Conservation (phyloP, 2,797 vertebrate species). For the Poeciliopsis infans region DNA sequence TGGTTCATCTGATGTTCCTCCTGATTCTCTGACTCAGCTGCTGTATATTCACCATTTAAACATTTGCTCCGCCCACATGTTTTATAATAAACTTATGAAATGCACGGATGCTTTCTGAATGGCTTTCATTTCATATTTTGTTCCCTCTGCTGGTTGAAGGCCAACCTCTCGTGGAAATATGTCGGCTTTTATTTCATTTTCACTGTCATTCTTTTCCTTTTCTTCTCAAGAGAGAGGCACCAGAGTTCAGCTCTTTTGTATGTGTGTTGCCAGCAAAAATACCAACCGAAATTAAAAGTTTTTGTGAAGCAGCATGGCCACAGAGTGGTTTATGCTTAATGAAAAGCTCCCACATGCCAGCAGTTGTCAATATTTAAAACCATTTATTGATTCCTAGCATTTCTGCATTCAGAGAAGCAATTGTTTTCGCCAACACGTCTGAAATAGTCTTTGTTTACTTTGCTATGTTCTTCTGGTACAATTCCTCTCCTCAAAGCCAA, state of each 20-base stretch:
- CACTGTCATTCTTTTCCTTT: neutral
- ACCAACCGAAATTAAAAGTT: neutral
- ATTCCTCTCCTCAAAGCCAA: neutral
- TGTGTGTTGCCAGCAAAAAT: neutral
- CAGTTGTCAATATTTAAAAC: neutral
- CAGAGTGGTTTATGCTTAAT: neutral
- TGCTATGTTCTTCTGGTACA: neutral
- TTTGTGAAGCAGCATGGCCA: neutral
- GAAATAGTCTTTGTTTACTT: neutral
- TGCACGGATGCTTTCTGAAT: neutral
- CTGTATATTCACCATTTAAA: neutral
- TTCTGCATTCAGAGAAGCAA: neutral
- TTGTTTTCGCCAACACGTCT: neutral
- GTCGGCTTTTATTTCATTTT: constrained; percentile 29
- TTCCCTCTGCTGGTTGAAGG: constrained; percentile 32
- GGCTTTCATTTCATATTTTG: neutral
- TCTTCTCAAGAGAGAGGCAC: neutral
- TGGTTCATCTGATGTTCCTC: neutral
- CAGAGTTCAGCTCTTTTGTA: neutral
- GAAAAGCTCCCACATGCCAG: neutral
- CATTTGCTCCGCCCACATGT: neutral
- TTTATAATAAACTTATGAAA: neutral
- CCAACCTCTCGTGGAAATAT: constrained; percentile 9
- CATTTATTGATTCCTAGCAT: neutral
- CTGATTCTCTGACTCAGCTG: neutral